These are phyloP conservation scores for Trypoxylus dichotomus DNA, from an alignment of 1,140 invertebrate genomes.

Conservation along the genomic window DNA sequence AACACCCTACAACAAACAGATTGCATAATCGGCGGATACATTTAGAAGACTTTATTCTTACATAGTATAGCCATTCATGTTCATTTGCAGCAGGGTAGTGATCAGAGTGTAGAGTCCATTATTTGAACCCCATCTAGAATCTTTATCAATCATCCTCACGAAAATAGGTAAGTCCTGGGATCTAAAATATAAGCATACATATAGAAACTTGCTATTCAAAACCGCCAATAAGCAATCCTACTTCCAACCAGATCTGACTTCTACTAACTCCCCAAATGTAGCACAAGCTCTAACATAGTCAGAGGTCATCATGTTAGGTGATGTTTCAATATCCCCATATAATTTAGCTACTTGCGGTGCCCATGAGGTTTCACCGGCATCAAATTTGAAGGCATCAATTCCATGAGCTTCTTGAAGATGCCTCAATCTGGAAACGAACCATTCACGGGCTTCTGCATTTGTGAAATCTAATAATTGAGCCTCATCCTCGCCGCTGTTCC, in stretches of 20 bases:
- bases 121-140: constrained; percentile 76
- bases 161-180: constrained; percentile 81
- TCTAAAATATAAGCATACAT: constrained; percentile 52
- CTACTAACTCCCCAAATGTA: constrained; percentile 67
- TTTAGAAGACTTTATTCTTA: constrained; percentile 35
- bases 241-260: constrained; percentile 67
- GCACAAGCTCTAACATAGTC: constrained; percentile 68
- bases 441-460: constrained; percentile 68
- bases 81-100: constrained; percentile 77
- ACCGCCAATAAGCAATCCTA: constrained; percentile 43
- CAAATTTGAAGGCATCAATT: constrained; percentile 90
- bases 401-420: constrained; percentile 63
- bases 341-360: constrained; percentile 51
- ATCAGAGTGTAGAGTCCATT: constrained; percentile 81
- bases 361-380: constrained; percentile 80
- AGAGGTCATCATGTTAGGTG: constrained; percentile 65
- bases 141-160: constrained; percentile 86
- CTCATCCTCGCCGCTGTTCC: constrained; percentile 71
- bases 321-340: constrained; percentile 53
- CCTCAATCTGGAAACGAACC: constrained; percentile 71
- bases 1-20: constrained; percentile 59
- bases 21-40: neutral
- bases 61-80: constrained; percentile 81
- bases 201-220: too few species aligned
- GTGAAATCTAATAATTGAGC: constrained; percentile 77